Evolutionary conservation across 2,797 vertebrate species (phyloP), one percentile per base, ranked within the genome.

Genomic region (Chelonia mydas): DNA sequence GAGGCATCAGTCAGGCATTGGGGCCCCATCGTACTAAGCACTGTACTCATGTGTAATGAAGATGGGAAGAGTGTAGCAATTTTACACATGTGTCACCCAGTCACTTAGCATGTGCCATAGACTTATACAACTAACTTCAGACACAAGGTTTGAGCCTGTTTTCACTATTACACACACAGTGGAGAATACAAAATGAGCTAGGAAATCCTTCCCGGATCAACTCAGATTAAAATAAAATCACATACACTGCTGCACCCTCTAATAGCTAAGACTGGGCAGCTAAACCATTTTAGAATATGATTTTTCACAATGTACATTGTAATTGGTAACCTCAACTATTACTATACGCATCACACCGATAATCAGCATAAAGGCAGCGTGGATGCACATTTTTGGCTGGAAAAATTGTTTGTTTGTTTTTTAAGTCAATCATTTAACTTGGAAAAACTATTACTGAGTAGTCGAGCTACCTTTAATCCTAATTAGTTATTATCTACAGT

Each of bases 401-500:
- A 45, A 41, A 72, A 72, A 72, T 7, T 7, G 15, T 8, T n/a
- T 11, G 11, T 72, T n/a, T 65, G 37, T n/a, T 65, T 68, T 37
- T 37, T 8, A 68, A 72, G 19, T 72, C 10, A 10, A 37, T 41
- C 27, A 25, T 49, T 77, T 16, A 27, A 49, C 7, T 49, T 77
- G 41, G 74, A 45, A 28, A 47, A 47, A 47, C 74, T 15, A 77
- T 47, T 76, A 47, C 27, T 76, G 68, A 61, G 16, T 65, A 11
- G 33, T 94, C 87, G 41, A 86, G 33, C 45, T 31, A 17, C 41
- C 81, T 53, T 89, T 95, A 72, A 92, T 92, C 94, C 89, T 37
- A 83, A 88, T 90, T 37, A 87, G 88, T 89, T 10, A 2, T 37
- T 78, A 81, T 27, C 59, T 45, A 27, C 91, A 77, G 10, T 27